Base-by-base conservation (phyloP, 2,888 invertebrate species). In the Troglohyphantes excavatus region DNA sequence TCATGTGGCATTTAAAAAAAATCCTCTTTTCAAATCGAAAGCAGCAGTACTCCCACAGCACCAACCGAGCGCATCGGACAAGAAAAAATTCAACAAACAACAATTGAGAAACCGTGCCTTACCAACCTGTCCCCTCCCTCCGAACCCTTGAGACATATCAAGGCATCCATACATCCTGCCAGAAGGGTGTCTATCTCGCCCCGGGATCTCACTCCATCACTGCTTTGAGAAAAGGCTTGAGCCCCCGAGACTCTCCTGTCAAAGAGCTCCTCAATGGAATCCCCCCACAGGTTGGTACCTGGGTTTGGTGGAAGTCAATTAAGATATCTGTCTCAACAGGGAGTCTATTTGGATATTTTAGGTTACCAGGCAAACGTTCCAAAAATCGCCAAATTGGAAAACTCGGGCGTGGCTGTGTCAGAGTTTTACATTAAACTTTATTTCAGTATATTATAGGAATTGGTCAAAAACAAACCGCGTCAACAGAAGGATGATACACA, bases 311-410 rank as follows among this genome's bases (percentile, higher is more conserved):
- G 23, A 76, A 76, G 78, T 78, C 78, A 78, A 78, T 78, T 78
- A 78, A 78, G 78, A 63, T 43, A 43, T 78, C 78, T 27, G 43
- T 43, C 39, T 65, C 78, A 39, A 23, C 43, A n/a, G 43, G 76
- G 21, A 9, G n/a, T 53, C 53, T n/a, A n/a, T n/a, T 17, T n/a
- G 53, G n/a, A 53, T 9, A 53, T 17, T n/a, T n/a, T n/a, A n/a
- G n/a, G n/a, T 39, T 39, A 13, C 39, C 39, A 39, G 39, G 9
- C 39, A 39, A 39, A 39, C 13, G 39, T 39, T 13, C 13, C 39
- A 39, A 39, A 39, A 39, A 13, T 39, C 7, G 7, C 39, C 0
- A 33, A 3, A 39, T 7, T 39, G 39, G 9, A 39, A n/a, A n/a
- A n/a, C n/a, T n/a, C n/a, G n/a, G n/a, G n/a, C n/a, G n/a, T n/a